Conservation (phyloP, 2,797 vertebrate genomes). For the Syngnathus acus region DNA sequence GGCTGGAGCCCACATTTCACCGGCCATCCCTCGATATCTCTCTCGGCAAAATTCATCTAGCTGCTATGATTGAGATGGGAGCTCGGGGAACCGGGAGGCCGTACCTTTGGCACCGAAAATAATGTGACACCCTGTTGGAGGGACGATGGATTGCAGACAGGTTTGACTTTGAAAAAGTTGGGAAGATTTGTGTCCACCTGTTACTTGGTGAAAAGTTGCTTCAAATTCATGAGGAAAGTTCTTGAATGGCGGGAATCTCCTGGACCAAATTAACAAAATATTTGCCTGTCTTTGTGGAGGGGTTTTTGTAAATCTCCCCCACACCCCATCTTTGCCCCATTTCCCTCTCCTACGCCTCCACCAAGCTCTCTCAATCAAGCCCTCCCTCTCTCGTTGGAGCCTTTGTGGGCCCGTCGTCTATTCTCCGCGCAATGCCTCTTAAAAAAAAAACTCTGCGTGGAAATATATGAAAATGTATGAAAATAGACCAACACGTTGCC, state of each 20-base stretch:
- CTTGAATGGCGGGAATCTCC: constrained; percentile 21
- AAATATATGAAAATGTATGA: constrained; percentile 3
- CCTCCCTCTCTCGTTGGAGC: constrained; percentile 38
- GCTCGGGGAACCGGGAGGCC: constrained; percentile 50
- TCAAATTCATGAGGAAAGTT: constrained; percentile 9
- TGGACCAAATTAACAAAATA: constrained; percentile 52
- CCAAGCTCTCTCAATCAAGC: constrained; percentile 39
- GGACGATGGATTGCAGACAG: neutral
- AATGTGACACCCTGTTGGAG: constrained; percentile 12
- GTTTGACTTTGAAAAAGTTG: constrained; percentile 32
- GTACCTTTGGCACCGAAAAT: constrained; percentile 32
- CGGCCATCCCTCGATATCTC: constrained; percentile 65
- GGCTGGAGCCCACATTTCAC: constrained; percentile 69
- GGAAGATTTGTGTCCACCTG: constrained; percentile 7
- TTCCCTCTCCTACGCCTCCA: constrained; percentile 51
- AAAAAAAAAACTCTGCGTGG: constrained; percentile 20
- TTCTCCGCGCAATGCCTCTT: constrained; percentile 31
- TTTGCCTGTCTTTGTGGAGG: constrained; percentile 54
- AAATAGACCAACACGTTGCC: neutral
- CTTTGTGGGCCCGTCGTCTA: constrained; percentile 58
- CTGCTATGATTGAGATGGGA: constrained; percentile 68
- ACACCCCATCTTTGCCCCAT: constrained; percentile 58
- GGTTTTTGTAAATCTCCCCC: constrained; percentile 38
- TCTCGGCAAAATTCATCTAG: constrained; percentile 60
- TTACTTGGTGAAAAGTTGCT: neutral